A percentile compares a stretch with the other conserved stretches of the same genome.
phyloP scores from a whole-genome alignment of 2,797 vertebrate species.

The Rhadinocentrus ornatus region DNA sequence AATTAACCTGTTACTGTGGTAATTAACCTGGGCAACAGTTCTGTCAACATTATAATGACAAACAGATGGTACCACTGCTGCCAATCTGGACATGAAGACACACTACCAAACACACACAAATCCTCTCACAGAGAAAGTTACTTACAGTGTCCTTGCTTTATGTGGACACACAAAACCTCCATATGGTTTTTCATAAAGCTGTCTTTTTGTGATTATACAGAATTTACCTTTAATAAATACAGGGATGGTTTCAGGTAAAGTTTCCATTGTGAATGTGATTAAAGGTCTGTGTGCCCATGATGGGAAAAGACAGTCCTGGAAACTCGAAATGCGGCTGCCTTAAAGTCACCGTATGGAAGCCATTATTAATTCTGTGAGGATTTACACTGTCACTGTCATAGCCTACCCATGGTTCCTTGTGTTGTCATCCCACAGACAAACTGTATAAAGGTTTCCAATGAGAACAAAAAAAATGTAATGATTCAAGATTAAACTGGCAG shows the following conservation, averaged over 20 bases:
- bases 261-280: slow-evolving; percentile 30
- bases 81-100: slow-evolving; percentile 52
- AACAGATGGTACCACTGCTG: slow-evolving; percentile 72
- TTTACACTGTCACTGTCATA: slow-evolving; percentile 65
- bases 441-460: slow-evolving; percentile 44
- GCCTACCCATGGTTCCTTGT: slow-evolving; percentile 20
- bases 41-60: slow-evolving; percentile 74
- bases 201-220: slow-evolving; percentile 5
- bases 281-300: slow-evolving; percentile 8
- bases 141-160: slow-evolving; percentile 33
- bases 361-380: slow-evolving; percentile 73
- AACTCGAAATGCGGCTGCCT: slow-evolving; percentile 27
- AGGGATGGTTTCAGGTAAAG: slow-evolving; percentile 24
- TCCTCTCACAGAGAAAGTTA: neutral
- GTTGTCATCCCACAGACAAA: slow-evolving; percentile 55
- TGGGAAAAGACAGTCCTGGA: slow-evolving; percentile 9
- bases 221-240: neutral
- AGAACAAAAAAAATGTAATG: slow-evolving; percentile 57
- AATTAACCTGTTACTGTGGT: slow-evolving; percentile 78
- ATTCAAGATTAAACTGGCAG: slow-evolving; percentile 55
- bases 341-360: slow-evolving; percentile 62
- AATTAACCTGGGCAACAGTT: slow-evolving; percentile 76
- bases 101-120: slow-evolving; percentile 21
- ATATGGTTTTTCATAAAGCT: slow-evolving; percentile 1
- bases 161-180: slow-evolving; percentile 14